phyloP scores from a whole-genome alignment of 2,797 vertebrate genomes.

The Rhynchonycteris naso region DNA sequence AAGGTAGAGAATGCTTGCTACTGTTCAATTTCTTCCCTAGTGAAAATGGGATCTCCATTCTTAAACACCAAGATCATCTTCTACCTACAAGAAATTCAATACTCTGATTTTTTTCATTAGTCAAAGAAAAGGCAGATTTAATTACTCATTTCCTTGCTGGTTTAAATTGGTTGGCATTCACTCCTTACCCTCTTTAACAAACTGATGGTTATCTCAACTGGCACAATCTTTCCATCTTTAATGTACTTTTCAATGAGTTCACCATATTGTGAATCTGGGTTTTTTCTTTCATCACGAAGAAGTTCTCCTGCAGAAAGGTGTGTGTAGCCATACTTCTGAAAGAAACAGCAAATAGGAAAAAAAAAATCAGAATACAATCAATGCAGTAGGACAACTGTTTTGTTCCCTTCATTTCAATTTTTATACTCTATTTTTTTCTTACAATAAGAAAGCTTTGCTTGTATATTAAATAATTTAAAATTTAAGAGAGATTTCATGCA shows the following conservation, averaged over 20 bases:
- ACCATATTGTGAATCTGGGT: constrained; percentile 92
- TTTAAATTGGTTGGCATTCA: neutral
- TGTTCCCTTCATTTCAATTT: constrained; percentile 30
- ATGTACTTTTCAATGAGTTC: constrained; percentile 95
- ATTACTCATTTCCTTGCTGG: constrained; percentile 7
- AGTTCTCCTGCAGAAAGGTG: constrained; percentile 98
- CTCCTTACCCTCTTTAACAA: constrained; percentile 93
- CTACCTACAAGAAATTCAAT: constrained; percentile 43
- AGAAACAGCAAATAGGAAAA: constrained; percentile 48
- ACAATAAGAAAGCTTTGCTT: constrained; percentile 19
- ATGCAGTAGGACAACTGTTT: constrained; percentile 11
- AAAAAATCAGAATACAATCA: constrained; percentile 63
- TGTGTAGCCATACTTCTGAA: constrained; percentile 94
- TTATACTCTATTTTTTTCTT: constrained; percentile 57
- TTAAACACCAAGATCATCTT: constrained; percentile 1
- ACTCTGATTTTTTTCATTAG: neutral
- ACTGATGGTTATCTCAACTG: constrained; percentile 97
- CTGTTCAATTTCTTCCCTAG: constrained; percentile 12
- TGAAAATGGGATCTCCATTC: constrained; percentile 39
- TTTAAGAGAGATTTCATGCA: constrained; percentile 29
- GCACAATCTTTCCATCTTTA: constrained; percentile 97
- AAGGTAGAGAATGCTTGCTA: neutral
- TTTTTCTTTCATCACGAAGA: constrained; percentile 93
- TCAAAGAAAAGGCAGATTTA: constrained; percentile 55
- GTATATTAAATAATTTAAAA: constrained; percentile 51